Percentiles rank a stretch among this genome's conserved stretches.
These are phyloP conservation scores for Elymnias hypermnestra DNA, from an alignment of 1,140 invertebrate species.

Conservation along the genomic window DNA sequence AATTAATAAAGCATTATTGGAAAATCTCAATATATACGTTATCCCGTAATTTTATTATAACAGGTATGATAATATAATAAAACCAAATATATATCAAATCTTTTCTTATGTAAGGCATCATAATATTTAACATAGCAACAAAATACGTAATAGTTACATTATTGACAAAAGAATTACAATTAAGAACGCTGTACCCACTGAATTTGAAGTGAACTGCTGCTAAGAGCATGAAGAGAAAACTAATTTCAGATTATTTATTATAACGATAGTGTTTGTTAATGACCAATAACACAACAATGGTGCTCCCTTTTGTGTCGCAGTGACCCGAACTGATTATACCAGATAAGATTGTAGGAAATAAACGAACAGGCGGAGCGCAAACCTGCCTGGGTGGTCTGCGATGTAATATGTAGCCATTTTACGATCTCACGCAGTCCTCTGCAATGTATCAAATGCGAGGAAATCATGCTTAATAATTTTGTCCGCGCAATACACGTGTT, in stretches of 20 bases:
- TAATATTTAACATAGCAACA: no score
- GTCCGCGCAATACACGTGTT: background rate
- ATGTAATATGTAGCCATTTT: slow-evolving; percentile 33
- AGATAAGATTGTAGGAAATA: slow-evolving; percentile 59
- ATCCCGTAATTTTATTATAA: no score
- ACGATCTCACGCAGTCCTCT: slow-evolving; percentile 22
- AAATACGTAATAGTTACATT: no score
- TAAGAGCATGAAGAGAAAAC: background rate
- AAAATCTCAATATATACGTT: no score
- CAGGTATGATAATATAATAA: no score
- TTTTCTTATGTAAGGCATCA: no score
- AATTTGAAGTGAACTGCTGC: no score
- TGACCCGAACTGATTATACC: slow-evolving; percentile 49
- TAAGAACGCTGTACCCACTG: no score
- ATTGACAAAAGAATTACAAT: no score
- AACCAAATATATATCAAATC: no score
- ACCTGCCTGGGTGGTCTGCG: slow-evolving; percentile 49
- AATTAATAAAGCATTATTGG: no score
- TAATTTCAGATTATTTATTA: slow-evolving; percentile 3
- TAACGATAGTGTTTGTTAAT: slow-evolving; percentile 17
- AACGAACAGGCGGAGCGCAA: slow-evolving; percentile 41
- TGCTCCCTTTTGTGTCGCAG: slow-evolving; percentile 31
- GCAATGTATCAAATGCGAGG: slow-evolving; percentile 16
- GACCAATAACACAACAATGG: slow-evolving; percentile 33
- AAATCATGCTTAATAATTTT: slow-evolving; percentile 10